phyloP scores from a whole-genome alignment of 2,888 invertebrate species.

The Scaptomyza tumidula region DNA sequence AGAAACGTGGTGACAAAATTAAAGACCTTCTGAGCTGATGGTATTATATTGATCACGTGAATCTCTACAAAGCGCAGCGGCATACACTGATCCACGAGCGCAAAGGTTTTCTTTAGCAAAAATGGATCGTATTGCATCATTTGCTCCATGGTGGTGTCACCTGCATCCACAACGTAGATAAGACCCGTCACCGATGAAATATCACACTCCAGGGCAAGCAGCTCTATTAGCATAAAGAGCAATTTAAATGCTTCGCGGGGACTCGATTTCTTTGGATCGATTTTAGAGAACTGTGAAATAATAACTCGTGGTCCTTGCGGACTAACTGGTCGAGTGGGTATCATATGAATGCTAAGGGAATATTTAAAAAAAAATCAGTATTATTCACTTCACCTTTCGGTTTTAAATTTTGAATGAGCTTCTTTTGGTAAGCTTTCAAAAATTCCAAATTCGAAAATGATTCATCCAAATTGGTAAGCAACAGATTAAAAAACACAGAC shows the following conservation, averaged over 20 bases:
- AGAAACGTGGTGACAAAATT: constrained; percentile 74
- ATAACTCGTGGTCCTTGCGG: constrained; percentile 64
- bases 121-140: constrained; percentile 75
- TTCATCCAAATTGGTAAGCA: no score
- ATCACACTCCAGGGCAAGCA: constrained; percentile 73
- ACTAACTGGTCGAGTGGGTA: constrained; percentile 63
- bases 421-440: no score
- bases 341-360: constrained; percentile 48
- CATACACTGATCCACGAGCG: constrained; percentile 69
- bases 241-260: constrained; percentile 77
- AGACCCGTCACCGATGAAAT: constrained; percentile 70
- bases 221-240: constrained; percentile 75
- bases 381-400: no score
- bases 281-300: constrained; percentile 74
- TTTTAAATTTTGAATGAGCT: no score
- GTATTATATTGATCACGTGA: constrained; percentile 78
- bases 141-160: constrained; percentile 75
- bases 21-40: constrained; percentile 65
- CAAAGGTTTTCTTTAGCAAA: constrained; percentile 71
- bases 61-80: constrained; percentile 72
- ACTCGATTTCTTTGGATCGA: constrained; percentile 68
- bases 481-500: constrained; percentile 8
- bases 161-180: constrained; percentile 70
- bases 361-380: no score
- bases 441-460: no score